phyloP scores from a whole-genome alignment of 2,888 invertebrate species.

The Himalopsyche kuldschensis region DNA sequence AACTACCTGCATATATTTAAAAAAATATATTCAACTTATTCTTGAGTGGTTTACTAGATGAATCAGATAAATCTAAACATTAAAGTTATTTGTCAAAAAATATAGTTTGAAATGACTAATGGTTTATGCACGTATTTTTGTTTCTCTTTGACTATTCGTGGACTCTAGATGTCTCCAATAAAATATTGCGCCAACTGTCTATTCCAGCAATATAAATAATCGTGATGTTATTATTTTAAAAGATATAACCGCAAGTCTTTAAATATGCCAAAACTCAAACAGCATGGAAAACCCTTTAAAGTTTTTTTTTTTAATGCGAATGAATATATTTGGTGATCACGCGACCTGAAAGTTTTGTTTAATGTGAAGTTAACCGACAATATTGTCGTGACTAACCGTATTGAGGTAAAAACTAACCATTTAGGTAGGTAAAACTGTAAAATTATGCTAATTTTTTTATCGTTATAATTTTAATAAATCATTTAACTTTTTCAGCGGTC shows the following conservation, averaged over 20 bases:
- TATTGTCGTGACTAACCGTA: not conserved
- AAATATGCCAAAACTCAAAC: not conserved
- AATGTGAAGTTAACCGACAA: not conserved
- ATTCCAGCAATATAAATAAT: too few relatives aligned
- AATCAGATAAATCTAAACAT: too few relatives aligned
- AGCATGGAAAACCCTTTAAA: not conserved
- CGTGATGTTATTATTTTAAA: not conserved
- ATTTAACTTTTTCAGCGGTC: too few relatives aligned
- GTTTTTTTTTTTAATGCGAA: not conserved
- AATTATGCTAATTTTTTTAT: not conserved
- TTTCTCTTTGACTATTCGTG: too few relatives aligned
- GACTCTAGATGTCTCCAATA: too few relatives aligned
- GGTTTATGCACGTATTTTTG: too few relatives aligned
- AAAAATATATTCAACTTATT: too few relatives aligned
- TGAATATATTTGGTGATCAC: not conserved
- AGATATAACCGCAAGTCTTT: not conserved
- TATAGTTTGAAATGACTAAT: too few relatives aligned
- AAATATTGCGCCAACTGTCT: too few relatives aligned
- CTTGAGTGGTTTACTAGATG: too few relatives aligned
- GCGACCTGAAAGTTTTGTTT: not conserved
- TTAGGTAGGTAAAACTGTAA: not conserved
- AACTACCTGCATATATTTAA: too few relatives aligned
- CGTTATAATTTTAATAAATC: not conserved
- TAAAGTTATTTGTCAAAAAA: too few relatives aligned
- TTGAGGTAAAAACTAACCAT: not conserved